These are phyloP conservation scores for Tenebrio molitor DNA, from an alignment of 1,140 invertebrate genomes.

Conservation along the genomic window DNA sequence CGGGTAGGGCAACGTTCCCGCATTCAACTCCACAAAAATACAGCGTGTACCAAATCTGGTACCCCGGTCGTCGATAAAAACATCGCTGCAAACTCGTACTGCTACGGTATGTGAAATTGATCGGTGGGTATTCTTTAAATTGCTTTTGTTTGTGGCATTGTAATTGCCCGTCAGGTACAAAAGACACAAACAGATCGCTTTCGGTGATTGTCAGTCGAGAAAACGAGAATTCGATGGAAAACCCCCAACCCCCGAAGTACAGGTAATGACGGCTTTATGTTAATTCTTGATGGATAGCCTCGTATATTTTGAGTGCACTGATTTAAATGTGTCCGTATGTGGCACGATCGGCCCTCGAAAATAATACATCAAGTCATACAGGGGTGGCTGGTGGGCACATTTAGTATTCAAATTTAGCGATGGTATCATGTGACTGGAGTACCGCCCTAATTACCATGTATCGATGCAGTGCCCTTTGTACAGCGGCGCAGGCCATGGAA, in stretches of 20 bases:
- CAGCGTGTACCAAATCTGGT: neutral
- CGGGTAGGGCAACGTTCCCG: neutral
- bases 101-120: constrained; percentile 34
- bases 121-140: constrained; percentile 24
- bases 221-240: no score
- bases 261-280: constrained; percentile 31
- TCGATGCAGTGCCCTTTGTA: constrained; percentile 56
- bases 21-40: constrained; percentile 31
- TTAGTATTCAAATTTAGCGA: constrained; percentile 61
- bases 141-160: constrained; percentile 19
- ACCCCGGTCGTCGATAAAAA: constrained; percentile 2
- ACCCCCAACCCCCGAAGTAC: no score
- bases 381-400: constrained; percentile 53
- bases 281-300: constrained; percentile 16
- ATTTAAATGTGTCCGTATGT: constrained; percentile 8
- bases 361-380: constrained; percentile 52
- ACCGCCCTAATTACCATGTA: constrained; percentile 62
- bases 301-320: neutral
- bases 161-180: neutral
- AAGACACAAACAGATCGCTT: constrained; percentile 10
- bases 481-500: constrained; percentile 51
- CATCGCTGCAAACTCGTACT: constrained; percentile 39
- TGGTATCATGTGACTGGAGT: constrained; percentile 61
- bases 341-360: constrained; percentile 19
- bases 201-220: neutral